phyloP scores from a whole-genome alignment of 2,797 vertebrate genomes.

The Allobates femoralis region DNA sequence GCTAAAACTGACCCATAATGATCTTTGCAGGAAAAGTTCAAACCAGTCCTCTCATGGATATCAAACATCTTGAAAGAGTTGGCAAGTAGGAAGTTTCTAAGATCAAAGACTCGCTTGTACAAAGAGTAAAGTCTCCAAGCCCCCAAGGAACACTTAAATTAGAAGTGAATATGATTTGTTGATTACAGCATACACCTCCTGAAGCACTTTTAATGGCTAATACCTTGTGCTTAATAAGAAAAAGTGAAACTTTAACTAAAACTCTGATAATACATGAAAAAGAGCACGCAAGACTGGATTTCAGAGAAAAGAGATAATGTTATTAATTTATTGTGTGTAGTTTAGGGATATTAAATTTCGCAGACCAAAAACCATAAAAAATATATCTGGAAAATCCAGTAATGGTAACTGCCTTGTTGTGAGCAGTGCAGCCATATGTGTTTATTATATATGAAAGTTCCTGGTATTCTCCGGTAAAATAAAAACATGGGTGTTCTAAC shows the following conservation, averaged over 20 bases:
- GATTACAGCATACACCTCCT: constrained; percentile 52
- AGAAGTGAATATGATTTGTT: constrained; percentile 46
- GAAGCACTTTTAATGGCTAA: constrained; percentile 33
- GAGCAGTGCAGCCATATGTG: not conserved
- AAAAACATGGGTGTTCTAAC: not conserved
- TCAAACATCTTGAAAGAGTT: constrained; percentile 56
- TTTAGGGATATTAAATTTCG: not conserved
- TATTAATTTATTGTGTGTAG: constrained; percentile 6
- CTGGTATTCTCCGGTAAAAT: not conserved
- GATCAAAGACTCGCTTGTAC: constrained; percentile 49
- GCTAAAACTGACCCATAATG: constrained; percentile 18
- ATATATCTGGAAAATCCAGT: not conserved
- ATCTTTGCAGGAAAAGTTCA: constrained; percentile 35
- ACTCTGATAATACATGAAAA: constrained; percentile 15
- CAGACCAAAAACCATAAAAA: not conserved
- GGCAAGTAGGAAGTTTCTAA: constrained; percentile 46
- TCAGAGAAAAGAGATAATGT: not conserved
- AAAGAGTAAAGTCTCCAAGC: constrained; percentile 45
- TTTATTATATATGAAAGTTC: not conserved
- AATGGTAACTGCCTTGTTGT: not conserved
- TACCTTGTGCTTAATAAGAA: constrained; percentile 12
- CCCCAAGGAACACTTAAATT: constrained; percentile 58
- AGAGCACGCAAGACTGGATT: not conserved
- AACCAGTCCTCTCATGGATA: constrained; percentile 24
- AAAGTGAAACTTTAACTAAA: not conserved